Conservation (phyloP, 2,888 invertebrate species). For the Lamproptera curius region DNA sequence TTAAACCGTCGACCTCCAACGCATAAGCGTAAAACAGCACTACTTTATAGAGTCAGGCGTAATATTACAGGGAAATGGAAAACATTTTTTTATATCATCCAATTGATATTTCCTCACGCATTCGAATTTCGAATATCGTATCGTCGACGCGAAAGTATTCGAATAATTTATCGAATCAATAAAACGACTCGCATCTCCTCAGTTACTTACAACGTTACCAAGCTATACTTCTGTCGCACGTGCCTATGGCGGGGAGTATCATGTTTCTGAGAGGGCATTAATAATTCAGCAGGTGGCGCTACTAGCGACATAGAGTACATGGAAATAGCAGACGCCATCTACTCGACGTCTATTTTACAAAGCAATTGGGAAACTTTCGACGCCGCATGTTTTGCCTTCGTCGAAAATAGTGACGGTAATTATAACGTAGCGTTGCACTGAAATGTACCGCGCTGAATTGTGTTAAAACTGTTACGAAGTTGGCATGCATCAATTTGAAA, state of each 20-base stretch:
- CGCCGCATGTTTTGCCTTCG: background rate
- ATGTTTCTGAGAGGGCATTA: slow-evolving; percentile 52
- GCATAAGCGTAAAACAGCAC: too few species aligned
- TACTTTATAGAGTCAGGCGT: too few species aligned
- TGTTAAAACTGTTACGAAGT: too few species aligned
- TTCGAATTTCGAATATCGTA: background rate
- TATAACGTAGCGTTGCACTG: background rate
- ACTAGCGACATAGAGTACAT: slow-evolving; percentile 26
- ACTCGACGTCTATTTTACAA: slow-evolving; percentile 18
- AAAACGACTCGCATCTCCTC: background rate
- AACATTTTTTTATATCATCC: too few species aligned
- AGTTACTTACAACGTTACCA: slow-evolving; percentile 11
- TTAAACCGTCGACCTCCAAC: too few species aligned
- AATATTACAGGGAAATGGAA: too few species aligned
- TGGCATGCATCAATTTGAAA: background rate
- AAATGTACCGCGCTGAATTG: too few species aligned
- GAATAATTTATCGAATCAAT: background rate
- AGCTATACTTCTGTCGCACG: slow-evolving; percentile 36
- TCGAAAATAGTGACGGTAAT: background rate
- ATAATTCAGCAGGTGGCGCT: slow-evolving; percentile 57
- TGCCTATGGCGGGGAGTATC: slow-evolving; percentile 57
- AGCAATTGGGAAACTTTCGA: slow-evolving; percentile 17
- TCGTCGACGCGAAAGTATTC: background rate
- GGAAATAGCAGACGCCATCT: slow-evolving; percentile 20
- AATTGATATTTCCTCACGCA: background rate